These are phyloP conservation scores for Hormaphis cornu DNA, from an alignment of 1,140 invertebrate genomes.

Conservation along the genomic window DNA sequence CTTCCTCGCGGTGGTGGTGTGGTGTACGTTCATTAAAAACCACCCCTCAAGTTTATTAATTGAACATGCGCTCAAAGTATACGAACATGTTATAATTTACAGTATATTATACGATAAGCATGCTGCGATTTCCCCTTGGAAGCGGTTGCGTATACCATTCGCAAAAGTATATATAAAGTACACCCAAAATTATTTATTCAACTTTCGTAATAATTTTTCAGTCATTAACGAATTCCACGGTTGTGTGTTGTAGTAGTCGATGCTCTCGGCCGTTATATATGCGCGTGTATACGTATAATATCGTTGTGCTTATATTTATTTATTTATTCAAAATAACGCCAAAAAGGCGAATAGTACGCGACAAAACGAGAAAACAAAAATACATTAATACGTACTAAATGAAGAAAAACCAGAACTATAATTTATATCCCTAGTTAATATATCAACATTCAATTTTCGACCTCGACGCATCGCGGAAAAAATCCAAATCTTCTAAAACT, in stretches of 20 bases:
- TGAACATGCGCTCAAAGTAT: background rate
- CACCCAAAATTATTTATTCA: constrained; percentile 13
- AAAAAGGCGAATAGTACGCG: too few species aligned
- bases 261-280: background rate
- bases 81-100: background rate
- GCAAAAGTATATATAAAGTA: background rate
- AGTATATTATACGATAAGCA: too few species aligned
- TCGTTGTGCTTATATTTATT: too few species aligned
- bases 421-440: too few species aligned
- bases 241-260: too few species aligned
- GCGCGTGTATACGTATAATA: background rate
- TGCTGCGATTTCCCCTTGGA: background rate
- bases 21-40: constrained; percentile 14
- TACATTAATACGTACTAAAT: too few species aligned
- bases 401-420: too few species aligned
- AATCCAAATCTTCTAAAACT: too few species aligned
- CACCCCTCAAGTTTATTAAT: constrained; percentile 8
- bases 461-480: too few species aligned
- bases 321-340: too few species aligned
- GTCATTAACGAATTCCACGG: constrained; percentile 1
- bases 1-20: background rate
- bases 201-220: constrained; percentile 20
- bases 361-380: too few species aligned
- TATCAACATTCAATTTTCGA: too few species aligned
- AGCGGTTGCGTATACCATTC: background rate